A percentile compares a stretch with the other conserved stretches of the same genome.
Conservation (phyloP, 2,113 vertebrate species). For the Atrichornis clamosus region DNA sequence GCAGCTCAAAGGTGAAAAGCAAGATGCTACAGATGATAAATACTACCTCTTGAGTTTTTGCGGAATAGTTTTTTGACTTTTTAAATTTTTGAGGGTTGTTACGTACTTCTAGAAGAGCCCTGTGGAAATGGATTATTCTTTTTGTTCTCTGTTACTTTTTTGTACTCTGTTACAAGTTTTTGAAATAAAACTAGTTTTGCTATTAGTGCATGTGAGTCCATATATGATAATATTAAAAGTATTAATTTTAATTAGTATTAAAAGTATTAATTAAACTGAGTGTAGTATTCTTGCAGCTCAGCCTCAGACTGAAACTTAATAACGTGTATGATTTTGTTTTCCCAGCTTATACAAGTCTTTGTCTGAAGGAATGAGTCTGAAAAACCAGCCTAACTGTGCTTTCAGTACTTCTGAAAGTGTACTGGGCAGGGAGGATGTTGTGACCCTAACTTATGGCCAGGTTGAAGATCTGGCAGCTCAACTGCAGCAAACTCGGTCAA, state of each 20-base stretch:
- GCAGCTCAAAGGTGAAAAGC: background rate
- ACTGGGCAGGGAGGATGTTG: slow-evolving; percentile 59
- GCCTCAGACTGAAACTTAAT: background rate
- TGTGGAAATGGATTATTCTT: background rate
- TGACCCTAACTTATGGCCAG: slow-evolving; percentile 70
- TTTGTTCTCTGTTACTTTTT: background rate
- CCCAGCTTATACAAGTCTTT: slow-evolving; percentile 75
- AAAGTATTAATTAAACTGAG: background rate
- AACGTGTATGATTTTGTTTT: background rate
- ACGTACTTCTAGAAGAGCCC: background rate
- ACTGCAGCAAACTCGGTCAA: slow-evolving; percentile 71
- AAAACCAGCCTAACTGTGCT: slow-evolving; percentile 65
- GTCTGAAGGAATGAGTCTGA: slow-evolving; percentile 72
- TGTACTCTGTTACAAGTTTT: too few relatives aligned
- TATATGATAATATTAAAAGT: background rate
- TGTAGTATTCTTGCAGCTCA: background rate
- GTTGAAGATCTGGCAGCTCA: slow-evolving; percentile 74
- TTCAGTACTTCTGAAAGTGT: slow-evolving; percentile 62
- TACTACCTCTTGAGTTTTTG: background rate
- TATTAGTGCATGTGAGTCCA: background rate
- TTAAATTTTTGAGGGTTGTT: background rate
- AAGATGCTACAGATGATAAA: background rate
- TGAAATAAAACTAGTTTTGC: background rate
- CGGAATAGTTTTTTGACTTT: background rate
- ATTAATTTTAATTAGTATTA: background rate